A percentile compares a stretch with the other conserved stretches of the same genome.
These are phyloP conservation scores for Hozukius guyotensis DNA, from an alignment of 2,797 vertebrate genomes.

Conservation along the genomic window DNA sequence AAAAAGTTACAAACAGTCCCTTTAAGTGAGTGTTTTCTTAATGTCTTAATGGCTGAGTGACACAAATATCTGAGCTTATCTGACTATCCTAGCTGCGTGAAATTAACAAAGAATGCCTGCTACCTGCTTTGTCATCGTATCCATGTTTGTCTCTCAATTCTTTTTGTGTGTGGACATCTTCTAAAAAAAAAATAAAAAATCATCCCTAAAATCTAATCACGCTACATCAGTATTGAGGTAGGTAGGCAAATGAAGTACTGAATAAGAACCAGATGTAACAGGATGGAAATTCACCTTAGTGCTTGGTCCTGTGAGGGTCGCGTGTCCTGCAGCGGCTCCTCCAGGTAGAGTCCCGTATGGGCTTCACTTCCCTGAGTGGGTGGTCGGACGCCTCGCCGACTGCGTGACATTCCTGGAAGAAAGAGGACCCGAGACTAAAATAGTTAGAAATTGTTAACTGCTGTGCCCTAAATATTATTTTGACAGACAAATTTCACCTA, in stretches of 20 bases:
- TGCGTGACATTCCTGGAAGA: slow-evolving; percentile 39
- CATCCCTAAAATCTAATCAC: neutral
- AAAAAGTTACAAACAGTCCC: too few relatives aligned
- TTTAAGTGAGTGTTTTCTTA: neutral
- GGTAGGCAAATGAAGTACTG: neutral
- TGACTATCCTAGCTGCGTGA: neutral
- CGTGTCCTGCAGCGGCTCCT: slow-evolving; percentile 65
- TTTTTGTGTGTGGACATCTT: neutral
- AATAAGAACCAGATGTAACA: neutral
- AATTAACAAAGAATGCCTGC: neutral
- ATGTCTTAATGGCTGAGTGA: neutral
- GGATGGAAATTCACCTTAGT: slow-evolving; percentile 51
- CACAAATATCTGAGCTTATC: neutral
- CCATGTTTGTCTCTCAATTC: neutral
- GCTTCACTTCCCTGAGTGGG: slow-evolving; percentile 61
- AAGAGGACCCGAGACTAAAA: neutral
- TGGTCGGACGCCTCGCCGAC: slow-evolving; percentile 35
- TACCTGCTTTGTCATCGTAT: neutral
- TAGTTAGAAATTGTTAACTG: neutral
- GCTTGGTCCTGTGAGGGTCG: slow-evolving; percentile 43
- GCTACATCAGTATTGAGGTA: neutral
- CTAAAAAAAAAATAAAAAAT: too few relatives aligned
- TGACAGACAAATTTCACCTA: neutral
- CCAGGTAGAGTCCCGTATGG: slow-evolving; percentile 49
- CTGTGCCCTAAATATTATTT: neutral